phyloP scores from a whole-genome alignment of 2,888 invertebrate genomes.

The Eupsilia transversa region DNA sequence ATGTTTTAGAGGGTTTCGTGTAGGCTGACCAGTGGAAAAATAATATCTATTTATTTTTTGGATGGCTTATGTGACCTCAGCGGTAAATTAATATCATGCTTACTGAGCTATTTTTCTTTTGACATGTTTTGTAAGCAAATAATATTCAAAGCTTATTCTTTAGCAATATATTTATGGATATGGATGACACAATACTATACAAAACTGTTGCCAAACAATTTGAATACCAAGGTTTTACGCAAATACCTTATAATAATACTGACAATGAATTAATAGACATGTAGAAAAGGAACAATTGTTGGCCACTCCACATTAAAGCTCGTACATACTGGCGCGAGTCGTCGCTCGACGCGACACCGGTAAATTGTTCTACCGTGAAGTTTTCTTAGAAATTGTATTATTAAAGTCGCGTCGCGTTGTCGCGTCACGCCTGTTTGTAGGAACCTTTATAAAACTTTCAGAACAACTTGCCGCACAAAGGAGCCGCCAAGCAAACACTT shows the following conservation, averaged over 20 bases:
- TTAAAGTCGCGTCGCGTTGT: too few relatives aligned
- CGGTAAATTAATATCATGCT: neutral
- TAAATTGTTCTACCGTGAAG: too few relatives aligned
- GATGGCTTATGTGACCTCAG: neutral
- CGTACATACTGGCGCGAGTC: too few relatives aligned
- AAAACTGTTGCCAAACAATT: constrained; percentile 30
- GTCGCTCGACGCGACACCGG: too few relatives aligned
- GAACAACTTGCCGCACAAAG: too few relatives aligned
- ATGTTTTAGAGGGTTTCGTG: constrained; percentile 10
- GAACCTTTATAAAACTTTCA: too few relatives aligned
- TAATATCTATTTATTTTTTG: neutral
- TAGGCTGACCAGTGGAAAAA: neutral
- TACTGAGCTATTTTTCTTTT: neutral
- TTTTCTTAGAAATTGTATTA: too few relatives aligned
- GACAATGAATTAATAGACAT: neutral
- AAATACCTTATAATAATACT: neutral
- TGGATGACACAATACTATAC: neutral
- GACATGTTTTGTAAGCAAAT: neutral
- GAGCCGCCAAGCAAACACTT: too few relatives aligned
- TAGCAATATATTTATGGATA: neutral
- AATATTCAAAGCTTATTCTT: neutral
- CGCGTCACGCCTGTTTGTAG: too few relatives aligned
- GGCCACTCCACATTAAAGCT: too few relatives aligned
- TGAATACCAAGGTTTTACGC: neutral
- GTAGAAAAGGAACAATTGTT: neutral